Evolutionary conservation across 2,797 vertebrate genomes (phyloP), one percentile per base, ranked within the genome.

Genomic region (Odontamblyopus rebecca): DNA sequence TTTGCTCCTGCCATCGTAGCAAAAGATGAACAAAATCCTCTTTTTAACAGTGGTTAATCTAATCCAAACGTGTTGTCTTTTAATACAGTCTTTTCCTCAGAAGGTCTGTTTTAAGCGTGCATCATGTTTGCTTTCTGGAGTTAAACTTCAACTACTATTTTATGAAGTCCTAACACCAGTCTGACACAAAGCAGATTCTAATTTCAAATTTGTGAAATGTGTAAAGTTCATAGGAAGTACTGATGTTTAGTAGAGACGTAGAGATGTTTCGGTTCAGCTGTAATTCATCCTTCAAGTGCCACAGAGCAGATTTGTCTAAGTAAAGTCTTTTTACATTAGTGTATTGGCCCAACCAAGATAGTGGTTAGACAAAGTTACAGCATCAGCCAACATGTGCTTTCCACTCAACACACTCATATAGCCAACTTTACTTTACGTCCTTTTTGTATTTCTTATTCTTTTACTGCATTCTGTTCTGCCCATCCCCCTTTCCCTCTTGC

Each of bases 401-500:
- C 16, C 15, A 61, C 16, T 29, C 29, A 16, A 18, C 59, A 2
- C 50, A 63, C 9, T 32, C 12, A 38, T 23, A 2, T 6, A 15
- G 38, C 15, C 35, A 23, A 61, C 72, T 64, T 74, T 60, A 86
- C 76, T 77, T 74, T 79, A 75, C 80, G 69, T 84, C 73, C 76
- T 62, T 86, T 69, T 61, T 76, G 75, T 56, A 78, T 83, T 80
- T 77, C 73, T 84, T 72, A 23, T 86, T 86, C 81, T 88, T 89
- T 83, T 90, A 90, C 89, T 74, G 86, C 89, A 89, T 91, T 90
- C 85, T 86, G 84, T 73, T 87, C 79, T 75, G 77, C 89, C 91
- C 90, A 84, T 89, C 88, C 89, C 88, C 89, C 86, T 74, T 76
- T 4, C 11, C 71, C 69, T 74, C 75, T 2, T 38, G 18, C 61